Evolutionary conservation across 1,140 invertebrate species (phyloP), one percentile per base, ranked within the genome.

Genomic region (Lethrus apterus): DNA sequence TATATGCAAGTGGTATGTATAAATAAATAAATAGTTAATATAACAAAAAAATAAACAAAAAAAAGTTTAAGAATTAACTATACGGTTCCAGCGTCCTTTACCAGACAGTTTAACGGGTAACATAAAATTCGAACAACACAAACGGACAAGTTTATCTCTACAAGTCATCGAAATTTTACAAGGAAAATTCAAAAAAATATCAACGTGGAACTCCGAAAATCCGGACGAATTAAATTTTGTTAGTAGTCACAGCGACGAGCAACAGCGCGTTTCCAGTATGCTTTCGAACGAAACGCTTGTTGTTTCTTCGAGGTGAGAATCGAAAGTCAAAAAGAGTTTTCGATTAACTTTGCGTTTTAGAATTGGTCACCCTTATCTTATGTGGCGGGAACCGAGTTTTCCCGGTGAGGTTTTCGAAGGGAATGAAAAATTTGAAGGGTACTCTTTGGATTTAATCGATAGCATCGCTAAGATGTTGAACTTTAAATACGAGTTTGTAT

Each of bases 361-460:
- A 9, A 60, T 86, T 67, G 84, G 83, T 33, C 75, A 77, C 8
- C 90, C 90, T 0, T 93, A 87, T 65, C 68, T 89, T 4, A 80
- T 81, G 62, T 58, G 70, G 49, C 75, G 63, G 54, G 63, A 55
- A 35, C 66, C 75, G 0, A 60, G 70, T 52, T 68, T 69, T 4
- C 17, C 40, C 8, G 62, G 70, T 0, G 68, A 72, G 32, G 29
- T 64, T 2, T 42, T 75, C 3, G 67, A 68, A 17, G 76, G 74
- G 0, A 79, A 81, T 53, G 75, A 72, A 10, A 71, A 76, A n/a
- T 87, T 78, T 54, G 82, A 88, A 66, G 88, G 88, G 1, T 92
- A 84, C 58, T 81, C 82, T 8, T 75, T 89, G 58, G 88, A 92
- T 68, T 69, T 93, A 1, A 86, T 92, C 38, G 70, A 82, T 19